A percentile compares a stretch with the other conserved stretches of the same genome.
These are phyloP conservation scores for Xyrauchen texanus DNA, from an alignment of 2,113 vertebrate species.

Conservation along the genomic window DNA sequence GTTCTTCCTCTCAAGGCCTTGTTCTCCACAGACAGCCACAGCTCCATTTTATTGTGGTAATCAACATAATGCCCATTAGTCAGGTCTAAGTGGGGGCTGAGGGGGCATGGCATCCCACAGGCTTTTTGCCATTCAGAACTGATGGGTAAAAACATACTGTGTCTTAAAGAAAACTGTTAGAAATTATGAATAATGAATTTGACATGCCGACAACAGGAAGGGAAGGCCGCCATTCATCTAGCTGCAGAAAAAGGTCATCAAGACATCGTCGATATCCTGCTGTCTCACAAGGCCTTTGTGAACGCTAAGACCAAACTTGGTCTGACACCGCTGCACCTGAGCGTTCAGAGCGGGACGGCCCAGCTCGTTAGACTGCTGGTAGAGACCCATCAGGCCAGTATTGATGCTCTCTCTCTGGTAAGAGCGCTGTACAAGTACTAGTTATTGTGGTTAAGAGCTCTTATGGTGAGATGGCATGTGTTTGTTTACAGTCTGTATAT, in stretches of 20 bases:
- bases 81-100: too few species aligned
- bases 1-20: too few species aligned
- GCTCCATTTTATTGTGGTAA: too few species aligned
- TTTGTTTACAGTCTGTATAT: neutral
- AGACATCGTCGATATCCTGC: constrained; percentile 62
- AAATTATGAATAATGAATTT: too few species aligned
- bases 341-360: constrained; percentile 62
- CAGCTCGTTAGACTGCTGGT: constrained; percentile 61
- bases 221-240: constrained; percentile 67
- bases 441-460: too few species aligned
- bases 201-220: constrained; percentile 52
- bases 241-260: constrained; percentile 64
- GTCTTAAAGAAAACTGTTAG: too few species aligned
- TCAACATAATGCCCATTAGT: too few species aligned
- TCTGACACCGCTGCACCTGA: constrained; percentile 67
- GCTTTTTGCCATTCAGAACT: too few species aligned
- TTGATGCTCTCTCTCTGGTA: constrained; percentile 67
- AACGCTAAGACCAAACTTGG: constrained; percentile 69
- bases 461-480: too few species aligned
- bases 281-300: constrained; percentile 69
- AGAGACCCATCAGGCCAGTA: constrained; percentile 61
- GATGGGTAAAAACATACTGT: too few species aligned
- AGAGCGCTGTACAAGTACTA: constrained; percentile 1
- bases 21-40: too few species aligned
- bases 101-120: too few species aligned